Evolutionary conservation across 2,888 invertebrate genomes (phyloP).

Genomic region (Hirudinaria manillensis): DNA sequence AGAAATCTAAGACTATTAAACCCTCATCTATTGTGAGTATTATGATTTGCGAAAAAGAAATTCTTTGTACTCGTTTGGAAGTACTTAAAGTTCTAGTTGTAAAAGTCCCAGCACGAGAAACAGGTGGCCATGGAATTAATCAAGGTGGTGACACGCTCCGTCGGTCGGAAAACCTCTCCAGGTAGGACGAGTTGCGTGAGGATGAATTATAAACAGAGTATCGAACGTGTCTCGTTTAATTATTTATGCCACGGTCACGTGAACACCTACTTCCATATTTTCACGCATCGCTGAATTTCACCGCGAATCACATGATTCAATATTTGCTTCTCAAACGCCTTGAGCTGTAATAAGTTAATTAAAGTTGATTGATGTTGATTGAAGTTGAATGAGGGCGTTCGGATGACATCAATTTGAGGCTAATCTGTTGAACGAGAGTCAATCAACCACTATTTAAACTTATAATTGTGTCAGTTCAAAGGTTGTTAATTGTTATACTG

Average conservation of each 20-base stretch:
- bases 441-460: too few species aligned
- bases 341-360: neutral
- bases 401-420: neutral
- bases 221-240: slow-evolving; percentile 27
- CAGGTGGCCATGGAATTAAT: slow-evolving; percentile 5
- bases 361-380: too few species aligned
- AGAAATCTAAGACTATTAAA: too few species aligned
- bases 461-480: too few species aligned
- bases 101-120: too few species aligned
- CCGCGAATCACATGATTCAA: neutral
- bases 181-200: slow-evolving; percentile 20
- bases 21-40: too few species aligned
- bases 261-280: neutral
- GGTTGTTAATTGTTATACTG: too few species aligned
- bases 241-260: slow-evolving; percentile 20
- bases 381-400: neutral
- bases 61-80: too few species aligned
- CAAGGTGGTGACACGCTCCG: slow-evolving; percentile 14
- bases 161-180: neutral
- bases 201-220: neutral
- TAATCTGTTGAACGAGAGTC: neutral
- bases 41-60: too few species aligned
- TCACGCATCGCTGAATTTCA: neutral
- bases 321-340: too few species aligned
- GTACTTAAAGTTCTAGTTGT: too few species aligned